These are phyloP conservation scores for Isotomurus palustris DNA, from an alignment of 2,888 invertebrate species.

Conservation along the genomic window DNA sequence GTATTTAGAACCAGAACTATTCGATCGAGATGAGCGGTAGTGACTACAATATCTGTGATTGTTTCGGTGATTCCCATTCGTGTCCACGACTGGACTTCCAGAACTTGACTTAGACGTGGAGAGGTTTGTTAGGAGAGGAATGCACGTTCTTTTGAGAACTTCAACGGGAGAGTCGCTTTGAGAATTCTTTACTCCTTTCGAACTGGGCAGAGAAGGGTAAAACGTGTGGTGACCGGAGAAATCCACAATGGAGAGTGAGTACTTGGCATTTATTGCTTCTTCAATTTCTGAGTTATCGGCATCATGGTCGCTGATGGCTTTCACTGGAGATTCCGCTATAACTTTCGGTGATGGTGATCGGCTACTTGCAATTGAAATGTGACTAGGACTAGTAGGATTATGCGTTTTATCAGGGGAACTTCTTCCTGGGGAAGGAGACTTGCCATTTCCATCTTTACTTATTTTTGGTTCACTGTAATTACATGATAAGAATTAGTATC, in stretches of 20 bases:
- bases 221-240: conserved; percentile 27
- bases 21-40: conserved; percentile 1
- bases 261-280: conserved; percentile 33
- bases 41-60: not conserved
- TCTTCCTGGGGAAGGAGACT: too few species aligned
- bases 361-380: too few species aligned
- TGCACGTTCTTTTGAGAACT: conserved; percentile 28
- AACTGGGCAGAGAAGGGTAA: conserved; percentile 1
- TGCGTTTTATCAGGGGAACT: too few species aligned
- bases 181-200: not conserved
- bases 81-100: conserved; percentile 7
- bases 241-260: conserved; percentile 39
- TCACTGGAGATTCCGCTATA: too few species aligned
- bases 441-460: too few species aligned
- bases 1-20: conserved; percentile 11
- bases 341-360: too few species aligned
- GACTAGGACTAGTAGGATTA: too few species aligned
- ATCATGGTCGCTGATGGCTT: conserved; percentile 2
- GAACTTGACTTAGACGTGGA: conserved; percentile 13
- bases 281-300: conserved; percentile 17
- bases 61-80: conserved; percentile 2
- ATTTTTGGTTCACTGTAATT: too few species aligned
- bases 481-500: too few species aligned
- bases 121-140: conserved; percentile 32
- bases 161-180: conserved; percentile 26